phyloP scores from a whole-genome alignment of 2,797 vertebrate species.

The Sardinella longiceps region DNA sequence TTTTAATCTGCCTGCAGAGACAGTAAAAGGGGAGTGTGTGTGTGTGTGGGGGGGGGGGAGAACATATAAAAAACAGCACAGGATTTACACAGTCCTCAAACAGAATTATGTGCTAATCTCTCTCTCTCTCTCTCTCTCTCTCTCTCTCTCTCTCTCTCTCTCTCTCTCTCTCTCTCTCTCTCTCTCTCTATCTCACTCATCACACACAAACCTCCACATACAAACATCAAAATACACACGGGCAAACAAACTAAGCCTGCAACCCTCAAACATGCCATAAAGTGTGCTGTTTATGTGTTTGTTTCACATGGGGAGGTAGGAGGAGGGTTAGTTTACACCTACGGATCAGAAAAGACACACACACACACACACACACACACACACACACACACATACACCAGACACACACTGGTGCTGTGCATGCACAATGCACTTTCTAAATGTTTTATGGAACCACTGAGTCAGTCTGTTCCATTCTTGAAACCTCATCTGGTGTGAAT shows the following conservation, averaged over 20 bases:
- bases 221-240: background rate
- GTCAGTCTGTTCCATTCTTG: background rate
- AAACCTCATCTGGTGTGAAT: background rate
- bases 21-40: background rate
- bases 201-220: background rate
- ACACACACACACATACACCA: constrained; percentile 10
- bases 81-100: constrained; percentile 69
- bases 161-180: background rate
- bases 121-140: constrained; percentile 41
- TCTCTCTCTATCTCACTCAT: background rate
- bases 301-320: background rate
- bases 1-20: constrained; percentile 6
- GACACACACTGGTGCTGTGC: background rate
- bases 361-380: constrained; percentile 4
- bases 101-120: constrained; percentile 69
- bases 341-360: background rate
- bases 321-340: background rate
- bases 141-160: background rate
- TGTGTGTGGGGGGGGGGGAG: constrained; percentile 35
- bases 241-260: background rate
- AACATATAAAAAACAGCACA: constrained; percentile 68
- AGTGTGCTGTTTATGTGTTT: background rate
- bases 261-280: background rate
- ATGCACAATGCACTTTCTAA: background rate
- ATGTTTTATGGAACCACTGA: background rate